Evolutionary conservation across 2,797 vertebrate genomes (phyloP), one percentile per base, ranked within the genome.

Genomic region (Denticeps clupeoides): DNA sequence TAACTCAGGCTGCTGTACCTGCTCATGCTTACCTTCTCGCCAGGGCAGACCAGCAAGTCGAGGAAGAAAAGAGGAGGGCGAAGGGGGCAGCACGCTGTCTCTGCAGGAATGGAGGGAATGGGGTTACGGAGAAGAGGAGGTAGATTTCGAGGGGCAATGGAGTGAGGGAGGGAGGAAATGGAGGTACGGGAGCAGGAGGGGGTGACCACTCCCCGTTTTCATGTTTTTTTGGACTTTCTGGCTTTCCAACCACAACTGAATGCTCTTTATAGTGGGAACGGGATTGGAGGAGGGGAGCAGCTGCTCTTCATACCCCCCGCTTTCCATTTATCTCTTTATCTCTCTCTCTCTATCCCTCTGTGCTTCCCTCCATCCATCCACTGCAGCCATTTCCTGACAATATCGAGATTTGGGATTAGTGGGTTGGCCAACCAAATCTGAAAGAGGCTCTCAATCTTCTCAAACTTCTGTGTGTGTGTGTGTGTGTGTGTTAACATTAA

Each of bases 171-270:
- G 49, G 19, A 32, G 31, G 48, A 44, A 47, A 33, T 44, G 37
- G 29, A 23, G 22, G 51, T 28, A 13, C 52, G 32, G 32, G 47
- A 43, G 28, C n/a, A 33, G 24, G 16, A 41, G 41, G 41, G 19
- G 32, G 29, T 32, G 31, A 24, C 27, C 53, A 55, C n/a, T 64
- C 43, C 53, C 49, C 42, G 47, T 60, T 32, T 51, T 49, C 24
- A 58, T 62, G 69, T 58, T 68, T 67, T 54, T 55, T 23, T 69
- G 71, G n/a, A 70, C 66, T n/a, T n/a, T n/a, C n/a, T n/a, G n/a
- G n/a, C n/a, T n/a, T n/a, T n/a, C n/a, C n/a, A n/a, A n/a, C n/a
- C n/a, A n/a, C n/a, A n/a, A n/a, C n/a, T n/a, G n/a, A n/a, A n/a
- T n/a, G n/a, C n/a, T n/a, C n/a, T n/a, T n/a, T n/a, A n/a, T n/a